Base-by-base conservation (phyloP, 2,113 vertebrate species). In the Limnothrissa miodon region DNA sequence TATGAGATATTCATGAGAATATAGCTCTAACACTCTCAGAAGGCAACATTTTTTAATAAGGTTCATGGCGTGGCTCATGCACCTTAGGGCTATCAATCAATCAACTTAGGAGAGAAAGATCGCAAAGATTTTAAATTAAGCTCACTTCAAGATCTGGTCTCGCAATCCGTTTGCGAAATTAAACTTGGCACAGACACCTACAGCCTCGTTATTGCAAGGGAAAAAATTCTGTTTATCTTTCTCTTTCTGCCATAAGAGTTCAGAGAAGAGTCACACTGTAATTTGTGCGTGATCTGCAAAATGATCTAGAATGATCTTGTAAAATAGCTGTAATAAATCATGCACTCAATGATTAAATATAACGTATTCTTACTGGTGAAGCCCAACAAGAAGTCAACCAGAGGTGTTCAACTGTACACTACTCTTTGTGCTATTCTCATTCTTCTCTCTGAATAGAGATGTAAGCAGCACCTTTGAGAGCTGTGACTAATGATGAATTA, bases 1-100 rank as follows among this genome's bases (percentile, higher is more conserved):
- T 90, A 92, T 36, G 90, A 87, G 86, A 93, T 92, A 94, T 94
- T 95, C 93, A 93, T 92, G 91, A 92, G 6, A 36, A 53, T 82
- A 45, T 17, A 78, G 81, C 90, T 92, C 86, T 82, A 90, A 89
- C 89, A 88, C 88, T 91, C 91, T 88, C 88, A 86, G 87, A 84
- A 90, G 91, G 89, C 92, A 84, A 89, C 84, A 83, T 85, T 87
- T 93, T 74, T 94, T 93, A 94, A 94, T 94, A 94, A 92, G 91
- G 83, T 29, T 89, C 87, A n/a, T n/a, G 86, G 83, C 90, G 89
- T 90, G 90, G 89, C 87, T 84, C 89, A 89, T 87, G 87, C 66
- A 82, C 87, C 89, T 82, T 83, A 88, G 89, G 46, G 83, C 89
- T 82, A 93, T 93, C 93, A 92, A 93, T 95, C 93, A 93, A 90